Base-by-base conservation (phyloP, 2,888 invertebrate species). In the Linnaemya vulpina region DNA sequence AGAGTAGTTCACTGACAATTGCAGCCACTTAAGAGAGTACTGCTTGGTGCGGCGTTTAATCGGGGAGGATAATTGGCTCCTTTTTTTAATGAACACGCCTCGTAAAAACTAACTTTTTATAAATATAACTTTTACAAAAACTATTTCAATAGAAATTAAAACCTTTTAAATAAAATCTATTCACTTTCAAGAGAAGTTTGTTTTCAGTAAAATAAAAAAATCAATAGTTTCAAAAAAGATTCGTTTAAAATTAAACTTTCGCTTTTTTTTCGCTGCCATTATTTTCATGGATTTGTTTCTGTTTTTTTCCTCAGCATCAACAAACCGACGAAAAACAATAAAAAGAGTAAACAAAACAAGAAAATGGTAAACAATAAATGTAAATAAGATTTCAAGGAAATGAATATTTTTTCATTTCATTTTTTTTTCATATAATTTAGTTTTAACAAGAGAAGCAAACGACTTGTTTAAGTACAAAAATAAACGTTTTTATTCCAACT, bases 361-460 rank as follows among this genome's bases (percentile, higher is more conserved):
- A 75, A 55, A 82, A 77, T 77, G 35, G 43, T 76, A 49, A 82
- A 76, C 76, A 76, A 77, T 77, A 71, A 82, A 65, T 71, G 82
- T 82, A 67, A 77, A 78, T 63, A 74, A 63, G 74, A 10, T 79
- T 82, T 82, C 75, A 82, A 82, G 85, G 82, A 85, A 85, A 85
- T 85, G 70, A 78, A 81, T 81, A 62, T 55, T 55, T 30, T 38
- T 60, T 68, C 65, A 58, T 43, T 65, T 25, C 60, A 22, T 55
- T 60, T 70, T 17, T 30, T 30, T 30, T 70, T 17, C 20, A 51
- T 53, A 40, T 38, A 58, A 58, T 20, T 70, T 70, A 62, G 35
- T 11, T 17, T 38, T 43, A 30, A 46, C 3, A 51, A 70, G 17
- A 70, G 17, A 51, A 30, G 58, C 20, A 53, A 68, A 68, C 63